These are phyloP conservation scores for Yoshiicerus persimilis DNA, from an alignment of 1,140 invertebrate species.

Conservation along the genomic window DNA sequence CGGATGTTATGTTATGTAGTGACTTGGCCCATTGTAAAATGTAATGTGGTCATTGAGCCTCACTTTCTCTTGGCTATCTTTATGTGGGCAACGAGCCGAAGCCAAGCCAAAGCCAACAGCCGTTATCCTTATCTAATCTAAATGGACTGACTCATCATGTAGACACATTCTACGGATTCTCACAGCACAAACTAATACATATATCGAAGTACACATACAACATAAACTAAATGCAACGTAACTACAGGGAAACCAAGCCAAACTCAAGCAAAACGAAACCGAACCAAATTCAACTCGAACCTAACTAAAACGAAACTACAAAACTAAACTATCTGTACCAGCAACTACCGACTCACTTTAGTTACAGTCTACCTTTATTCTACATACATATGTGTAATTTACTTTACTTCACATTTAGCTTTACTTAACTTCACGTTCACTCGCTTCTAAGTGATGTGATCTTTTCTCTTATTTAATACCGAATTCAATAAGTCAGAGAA, in stretches of 20 bases:
- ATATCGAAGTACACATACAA: neutral
- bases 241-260: neutral
- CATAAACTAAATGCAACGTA: neutral
- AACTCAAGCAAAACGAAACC: neutral
- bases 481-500: neutral
- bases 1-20: slow-evolving; percentile 20
- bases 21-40: slow-evolving; percentile 13
- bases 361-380: neutral
- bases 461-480: neutral
- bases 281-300: neutral
- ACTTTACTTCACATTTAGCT: neutral
- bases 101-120: neutral
- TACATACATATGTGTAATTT: neutral
- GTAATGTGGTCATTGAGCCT: slow-evolving; percentile 21
- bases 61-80: slow-evolving; percentile 19
- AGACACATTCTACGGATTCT: neutral
- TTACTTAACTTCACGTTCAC: neutral
- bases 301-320: neutral
- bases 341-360: neutral
- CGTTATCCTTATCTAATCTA: slow-evolving; percentile 18
- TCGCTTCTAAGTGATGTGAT: neutral
- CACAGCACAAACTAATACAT: neutral
- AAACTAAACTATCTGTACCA: neutral
- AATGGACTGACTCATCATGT: slow-evolving; percentile 22
- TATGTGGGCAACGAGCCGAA: slow-evolving; percentile 20